phyloP scores from a whole-genome alignment of 2,113 vertebrate genomes.

The Bufo bufo region DNA sequence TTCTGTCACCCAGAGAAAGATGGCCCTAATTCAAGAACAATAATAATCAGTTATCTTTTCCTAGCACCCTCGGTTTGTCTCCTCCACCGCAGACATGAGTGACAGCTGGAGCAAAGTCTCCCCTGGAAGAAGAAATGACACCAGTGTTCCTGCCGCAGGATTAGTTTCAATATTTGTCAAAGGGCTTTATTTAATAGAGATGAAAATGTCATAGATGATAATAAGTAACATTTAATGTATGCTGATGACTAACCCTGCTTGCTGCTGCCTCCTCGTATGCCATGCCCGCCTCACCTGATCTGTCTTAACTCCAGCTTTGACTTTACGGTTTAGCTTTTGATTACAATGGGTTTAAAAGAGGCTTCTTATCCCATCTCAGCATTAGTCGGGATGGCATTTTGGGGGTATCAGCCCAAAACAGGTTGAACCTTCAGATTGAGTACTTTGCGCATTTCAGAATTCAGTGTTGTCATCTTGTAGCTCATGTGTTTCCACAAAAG shows the following conservation, averaged over 20 bases:
- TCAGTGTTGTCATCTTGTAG: not conserved
- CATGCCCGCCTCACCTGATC: not conserved
- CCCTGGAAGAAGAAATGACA: conserved; percentile 13
- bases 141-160: conserved; percentile 24
- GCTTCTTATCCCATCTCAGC: not conserved
- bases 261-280: not conserved
- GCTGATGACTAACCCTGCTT: conserved; percentile 22
- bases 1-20: conserved; percentile 44
- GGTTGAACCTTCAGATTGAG: no score
- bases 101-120: conserved; percentile 31
- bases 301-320: not conserved
- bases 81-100: conserved; percentile 29
- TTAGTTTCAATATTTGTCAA: conserved; percentile 36
- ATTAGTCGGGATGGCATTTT: not conserved
- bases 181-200: conserved; percentile 32
- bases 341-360: not conserved
- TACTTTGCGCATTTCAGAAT: no score
- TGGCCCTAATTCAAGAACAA: conserved; percentile 50
- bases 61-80: conserved; percentile 34
- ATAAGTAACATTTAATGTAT: conserved; percentile 38
- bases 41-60: conserved; percentile 50
- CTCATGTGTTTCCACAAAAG: not conserved
- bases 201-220: conserved; percentile 40
- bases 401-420: no score
- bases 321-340: not conserved